These are phyloP conservation scores for Tachysurus vachellii DNA, from an alignment of 2,113 vertebrate genomes.

Conservation along the genomic window DNA sequence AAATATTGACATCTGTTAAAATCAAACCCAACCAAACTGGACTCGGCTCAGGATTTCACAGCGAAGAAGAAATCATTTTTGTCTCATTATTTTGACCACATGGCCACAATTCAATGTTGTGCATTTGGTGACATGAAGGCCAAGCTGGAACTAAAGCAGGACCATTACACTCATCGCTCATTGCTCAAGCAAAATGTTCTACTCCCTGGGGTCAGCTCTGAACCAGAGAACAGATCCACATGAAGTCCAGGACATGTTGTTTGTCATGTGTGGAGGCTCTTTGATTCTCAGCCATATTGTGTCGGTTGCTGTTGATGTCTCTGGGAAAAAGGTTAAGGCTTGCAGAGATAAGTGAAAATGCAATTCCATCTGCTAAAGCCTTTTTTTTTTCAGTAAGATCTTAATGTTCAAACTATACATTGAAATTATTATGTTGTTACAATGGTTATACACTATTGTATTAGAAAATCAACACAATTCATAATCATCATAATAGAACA, in stretches of 20 bases:
- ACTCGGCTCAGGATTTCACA: background rate
- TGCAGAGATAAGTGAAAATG: constrained; percentile 35
- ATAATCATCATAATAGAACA: background rate
- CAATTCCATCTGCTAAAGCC: constrained; percentile 36
- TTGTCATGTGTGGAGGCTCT: constrained; percentile 51
- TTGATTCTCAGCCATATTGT: constrained; percentile 59
- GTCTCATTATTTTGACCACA: background rate
- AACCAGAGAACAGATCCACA: constrained; percentile 52
- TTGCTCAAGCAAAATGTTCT: constrained; percentile 32
- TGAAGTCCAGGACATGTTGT: constrained; percentile 60
- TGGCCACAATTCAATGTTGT: constrained; percentile 25
- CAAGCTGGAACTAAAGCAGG: constrained; percentile 25
- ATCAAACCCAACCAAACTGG: background rate
- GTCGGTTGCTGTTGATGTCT: constrained; percentile 59
- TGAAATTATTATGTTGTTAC: constrained; percentile 1
- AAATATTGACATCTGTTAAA: background rate
- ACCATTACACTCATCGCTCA: constrained; percentile 32
- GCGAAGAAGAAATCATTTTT: constrained; percentile 1
- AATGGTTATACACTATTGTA: background rate
- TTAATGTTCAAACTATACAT: background rate
- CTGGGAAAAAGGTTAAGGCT: constrained; percentile 44
- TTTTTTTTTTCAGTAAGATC: constrained; percentile 31
- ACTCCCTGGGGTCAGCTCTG: constrained; percentile 21
- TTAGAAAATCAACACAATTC: background rate
- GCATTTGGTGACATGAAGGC: constrained; percentile 17